Evolutionary conservation across 2,113 vertebrate genomes (phyloP).

Genomic region (Hylia prasina): DNA sequence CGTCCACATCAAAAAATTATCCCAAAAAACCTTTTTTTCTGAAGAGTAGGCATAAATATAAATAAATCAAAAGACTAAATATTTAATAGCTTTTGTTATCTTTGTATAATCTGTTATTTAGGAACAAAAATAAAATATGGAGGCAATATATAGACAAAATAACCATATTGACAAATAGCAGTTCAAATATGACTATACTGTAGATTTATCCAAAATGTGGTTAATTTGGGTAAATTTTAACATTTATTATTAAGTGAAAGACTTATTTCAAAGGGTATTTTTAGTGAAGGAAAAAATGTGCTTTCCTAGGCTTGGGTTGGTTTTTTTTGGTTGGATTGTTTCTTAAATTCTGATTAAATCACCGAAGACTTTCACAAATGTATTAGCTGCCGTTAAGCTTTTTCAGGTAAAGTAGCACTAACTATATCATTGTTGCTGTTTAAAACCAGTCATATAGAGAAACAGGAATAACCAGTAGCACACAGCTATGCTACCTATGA

Average conservation of each 20-base stretch:
- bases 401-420: background rate
- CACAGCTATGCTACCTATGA: background rate
- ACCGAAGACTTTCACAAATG: rapidly evolving
- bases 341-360: background rate
- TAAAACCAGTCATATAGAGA: background rate
- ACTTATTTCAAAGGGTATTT: background rate
- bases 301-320: rapidly evolving
- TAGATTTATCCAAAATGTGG: background rate
- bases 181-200: background rate
- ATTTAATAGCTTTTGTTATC: background rate
- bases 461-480: background rate
- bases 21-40: background rate
- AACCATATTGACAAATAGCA: background rate
- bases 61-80: background rate
- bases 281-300: background rate
- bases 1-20: rapidly evolving
- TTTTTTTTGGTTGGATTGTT: background rate
- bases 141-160: background rate
- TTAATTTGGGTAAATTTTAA: background rate
- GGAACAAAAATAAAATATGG: background rate
- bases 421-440: background rate
- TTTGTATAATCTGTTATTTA: background rate
- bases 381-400: background rate
- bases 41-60: background rate
- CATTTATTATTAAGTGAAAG: background rate